Evolutionary conservation across 23 tunicate genomes (phyloP).

Genomic region (Ciona savignyi): DNA sequence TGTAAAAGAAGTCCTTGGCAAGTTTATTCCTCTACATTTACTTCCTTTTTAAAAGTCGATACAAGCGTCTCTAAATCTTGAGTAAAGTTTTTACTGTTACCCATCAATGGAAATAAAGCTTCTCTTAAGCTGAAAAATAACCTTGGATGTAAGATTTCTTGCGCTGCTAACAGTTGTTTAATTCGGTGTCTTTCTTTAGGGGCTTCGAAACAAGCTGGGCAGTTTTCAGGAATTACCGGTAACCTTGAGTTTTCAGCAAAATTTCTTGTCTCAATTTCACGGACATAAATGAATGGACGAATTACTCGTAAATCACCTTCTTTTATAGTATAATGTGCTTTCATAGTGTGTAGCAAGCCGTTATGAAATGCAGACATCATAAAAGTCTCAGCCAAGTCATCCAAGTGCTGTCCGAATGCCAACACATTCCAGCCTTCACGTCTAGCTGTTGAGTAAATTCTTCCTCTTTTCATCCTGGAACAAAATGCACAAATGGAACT

Average conservation of each 20-base stretch:
- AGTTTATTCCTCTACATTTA: background rate
- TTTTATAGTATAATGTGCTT: slow-evolving; percentile 62
- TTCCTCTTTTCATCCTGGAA: slow-evolving; percentile 96
- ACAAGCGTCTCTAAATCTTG: background rate
- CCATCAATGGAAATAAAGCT: slow-evolving; percentile 76
- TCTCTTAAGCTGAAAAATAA: slow-evolving; percentile 68
- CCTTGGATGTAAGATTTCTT: slow-evolving; percentile 93
- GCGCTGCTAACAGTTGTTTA: slow-evolving; percentile 96
- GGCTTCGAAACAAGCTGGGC: slow-evolving; percentile 99
- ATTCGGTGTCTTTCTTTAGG: slow-evolving; percentile 98
- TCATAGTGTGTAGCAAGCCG: slow-evolving; percentile 91
- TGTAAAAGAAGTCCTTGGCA: no score
- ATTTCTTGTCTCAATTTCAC: slow-evolving; percentile 90
- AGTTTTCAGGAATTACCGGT: slow-evolving; percentile 98
- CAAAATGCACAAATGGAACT: slow-evolving; percentile 94
- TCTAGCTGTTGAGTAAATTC: slow-evolving; percentile 80
- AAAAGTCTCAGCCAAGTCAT: slow-evolving; percentile 95
- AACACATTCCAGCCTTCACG: slow-evolving; percentile 96
- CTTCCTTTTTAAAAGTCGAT: background rate
- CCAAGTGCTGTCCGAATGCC: slow-evolving; percentile 97
- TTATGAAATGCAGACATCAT: slow-evolving; percentile 98
- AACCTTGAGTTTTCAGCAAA: slow-evolving; percentile 82
- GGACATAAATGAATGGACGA: slow-evolving; percentile 85
- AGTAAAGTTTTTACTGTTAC: slow-evolving; percentile 13
- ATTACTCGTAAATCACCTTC: slow-evolving; percentile 95